Evolutionary conservation across 2,113 vertebrate genomes (phyloP).

Genomic region (Asarcornis scutulata): DNA sequence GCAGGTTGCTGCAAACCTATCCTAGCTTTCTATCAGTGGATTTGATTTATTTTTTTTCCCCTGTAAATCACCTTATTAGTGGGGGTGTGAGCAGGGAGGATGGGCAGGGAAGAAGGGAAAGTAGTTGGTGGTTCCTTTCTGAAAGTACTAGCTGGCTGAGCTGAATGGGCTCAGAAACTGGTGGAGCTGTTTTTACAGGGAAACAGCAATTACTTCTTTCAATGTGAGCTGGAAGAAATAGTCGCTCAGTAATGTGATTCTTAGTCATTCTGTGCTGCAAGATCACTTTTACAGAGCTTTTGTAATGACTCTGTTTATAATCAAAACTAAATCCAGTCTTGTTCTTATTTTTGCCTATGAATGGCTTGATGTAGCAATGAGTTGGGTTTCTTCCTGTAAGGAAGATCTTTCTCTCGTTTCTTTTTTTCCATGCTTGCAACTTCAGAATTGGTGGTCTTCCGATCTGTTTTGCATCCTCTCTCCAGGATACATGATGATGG

Average conservation of each 20-base stretch:
- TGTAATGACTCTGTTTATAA: conserved; percentile 5
- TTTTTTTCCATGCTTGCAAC: not conserved
- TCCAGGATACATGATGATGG: not conserved
- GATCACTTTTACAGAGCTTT: conserved; percentile 21
- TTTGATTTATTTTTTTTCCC: not conserved
- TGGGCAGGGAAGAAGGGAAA: not conserved
- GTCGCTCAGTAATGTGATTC: conserved; percentile 46
- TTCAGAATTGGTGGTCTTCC: not conserved
- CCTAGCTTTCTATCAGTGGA: not conserved
- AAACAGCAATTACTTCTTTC: conserved; percentile 17
- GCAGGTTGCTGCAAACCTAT: not conserved
- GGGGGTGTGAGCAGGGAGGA: not conserved
- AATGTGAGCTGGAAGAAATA: conserved; percentile 3
- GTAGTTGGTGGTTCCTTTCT: not conserved
- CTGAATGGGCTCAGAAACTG: not conserved
- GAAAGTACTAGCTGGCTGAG: not conserved
- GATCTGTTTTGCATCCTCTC: not conserved
- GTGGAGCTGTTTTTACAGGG: not conserved
- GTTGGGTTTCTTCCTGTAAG: not conserved
- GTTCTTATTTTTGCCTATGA: not conserved
- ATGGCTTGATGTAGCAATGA: not conserved
- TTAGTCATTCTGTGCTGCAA: conserved; percentile 57
- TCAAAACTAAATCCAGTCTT: not conserved
- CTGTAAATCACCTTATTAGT: not conserved
- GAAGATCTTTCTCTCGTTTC: not conserved